phyloP scores from a whole-genome alignment of 2,113 vertebrate genomes.

The Coregonus clupeaformis region DNA sequence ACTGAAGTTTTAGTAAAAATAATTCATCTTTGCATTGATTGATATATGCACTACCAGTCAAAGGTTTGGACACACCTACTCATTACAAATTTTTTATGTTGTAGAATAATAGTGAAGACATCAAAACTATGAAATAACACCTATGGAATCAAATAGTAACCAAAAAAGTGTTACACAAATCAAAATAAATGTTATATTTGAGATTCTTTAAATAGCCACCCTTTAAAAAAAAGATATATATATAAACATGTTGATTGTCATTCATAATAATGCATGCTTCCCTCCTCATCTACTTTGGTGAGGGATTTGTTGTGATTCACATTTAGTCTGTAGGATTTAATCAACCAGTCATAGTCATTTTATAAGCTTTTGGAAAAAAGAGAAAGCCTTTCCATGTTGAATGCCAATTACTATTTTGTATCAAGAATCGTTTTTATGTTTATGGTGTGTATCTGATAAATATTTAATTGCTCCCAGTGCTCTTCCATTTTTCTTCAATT shows the following conservation, averaged over 20 bases:
- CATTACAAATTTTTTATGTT: too few relatives aligned
- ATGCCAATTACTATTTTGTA: slow-evolving; percentile 10
- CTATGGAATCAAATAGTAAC: not conserved
- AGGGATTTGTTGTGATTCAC: slow-evolving; percentile 27
- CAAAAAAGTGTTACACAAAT: too few relatives aligned
- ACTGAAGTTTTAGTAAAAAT: not conserved
- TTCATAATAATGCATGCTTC: slow-evolving; percentile 18
- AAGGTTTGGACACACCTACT: too few relatives aligned
- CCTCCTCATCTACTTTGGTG: slow-evolving; percentile 15
- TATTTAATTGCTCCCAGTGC: not conserved
- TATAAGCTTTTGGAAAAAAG: slow-evolving; percentile 53
- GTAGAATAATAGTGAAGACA: too few relatives aligned
- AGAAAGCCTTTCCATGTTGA: not conserved
- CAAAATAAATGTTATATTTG: too few relatives aligned
- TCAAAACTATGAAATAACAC: not conserved
- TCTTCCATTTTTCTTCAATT: not conserved
- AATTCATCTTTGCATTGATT: not conserved
- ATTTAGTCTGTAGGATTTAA: not conserved
- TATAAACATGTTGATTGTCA: not conserved
- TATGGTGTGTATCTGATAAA: not conserved
- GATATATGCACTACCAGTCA: not conserved
- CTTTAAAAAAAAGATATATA: too few relatives aligned
- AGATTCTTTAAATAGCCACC: too few relatives aligned
- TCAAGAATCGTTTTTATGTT: not conserved
- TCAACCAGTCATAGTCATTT: slow-evolving; percentile 35